Evolutionary conservation across 2,113 vertebrate genomes (phyloP), one percentile per base, ranked within the genome.

Genomic region (Laticauda colubrina): DNA sequence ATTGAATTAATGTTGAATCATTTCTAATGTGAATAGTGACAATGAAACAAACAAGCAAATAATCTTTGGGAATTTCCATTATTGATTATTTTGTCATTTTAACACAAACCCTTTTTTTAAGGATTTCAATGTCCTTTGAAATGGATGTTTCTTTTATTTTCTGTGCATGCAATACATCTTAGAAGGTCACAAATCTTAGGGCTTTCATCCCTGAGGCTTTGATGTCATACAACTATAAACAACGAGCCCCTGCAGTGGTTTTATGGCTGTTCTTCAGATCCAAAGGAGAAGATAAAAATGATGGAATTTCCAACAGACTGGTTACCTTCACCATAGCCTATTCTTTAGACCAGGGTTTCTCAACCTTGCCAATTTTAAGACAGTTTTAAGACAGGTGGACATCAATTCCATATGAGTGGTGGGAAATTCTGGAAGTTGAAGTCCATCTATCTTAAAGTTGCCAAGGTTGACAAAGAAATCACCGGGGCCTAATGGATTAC

Each of bases 251-350:
- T 56, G 20, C 39, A 61, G 51, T 87, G 43, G 8, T 87, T 56
- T 29, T 61, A 55, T 43, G 43, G 26, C 91, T 57, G 34, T 91
- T 91, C 45, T 61, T 51, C 55, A 51, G 91, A 87, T 87, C 26
- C 51, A 87, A 87, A 91, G 55, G 21, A 91, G 53, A 11, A 91
- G 81, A 87, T 87, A 87, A 23, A 86, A 91, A 56, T 87, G 81
- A 5, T 59, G 54, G 85, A 23, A 61, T 87, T 87, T 87, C 85
- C 90, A 87, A 43, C 54, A 91, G 85, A 59, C 26, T 91, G 55
- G 43, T 59, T 85, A 87, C 34, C 91, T 87, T 91, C 85, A 87
- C 15, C 43, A 15, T 57, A 6, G 15, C 9, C 24, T 48, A 48
- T 59, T 86, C 56, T 51, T 91, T n/a, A 87, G n/a, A 87, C 18